Evolutionary conservation across 2,797 vertebrate species (phyloP), one percentile per base, ranked within the genome.

Genomic region (Craterocephalus amniculus): DNA sequence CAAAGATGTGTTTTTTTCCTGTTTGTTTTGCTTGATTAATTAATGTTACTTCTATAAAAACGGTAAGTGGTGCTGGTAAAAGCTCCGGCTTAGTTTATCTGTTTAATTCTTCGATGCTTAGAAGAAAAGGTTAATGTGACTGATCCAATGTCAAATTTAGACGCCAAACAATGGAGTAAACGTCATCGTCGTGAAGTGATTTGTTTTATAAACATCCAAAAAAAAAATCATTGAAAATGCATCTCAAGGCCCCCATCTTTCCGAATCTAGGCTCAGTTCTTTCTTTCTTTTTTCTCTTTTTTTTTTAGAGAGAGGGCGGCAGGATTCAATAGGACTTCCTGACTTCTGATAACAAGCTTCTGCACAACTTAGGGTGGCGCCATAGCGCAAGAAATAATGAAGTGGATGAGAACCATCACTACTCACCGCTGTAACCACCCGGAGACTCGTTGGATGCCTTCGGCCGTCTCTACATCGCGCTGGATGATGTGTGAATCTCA

Each of bases 361-460:
- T 4, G n/a, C 10, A n/a, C 48, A 82, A 78, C 90, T 87, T 88
- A 79, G 83, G 92, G 89, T 89, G 91, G 89, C 92, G 92, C 92
- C 90, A 92, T 79, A 91, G 87, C 61, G 78, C 87, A 89, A 83
- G 77, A 59, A 87, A 90, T 79, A 40, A 31, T n/a, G 29, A 14
- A 27, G 27, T 9, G 58, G 16, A n/a, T 45, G 38, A 48, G 24
- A 26, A 8, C 5, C 57, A 35, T 62, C 58, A 59, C 60, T 65
- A 24, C 31, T 52, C 70, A 58, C 22, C 79, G 81, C 78, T 87
- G 84, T 84, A 88, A 84, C 76, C 74, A 31, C 81, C 77, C 24
- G 43, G 73, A 70, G 86, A 81, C 71, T 61, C 76, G 63, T 57
- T 83, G 59, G 55, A 58, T 62, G 76, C 81, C 67, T 83, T 35